Evolutionary conservation across 2,888 invertebrate genomes (phyloP).

Genomic region (Lysandra coridon): DNA sequence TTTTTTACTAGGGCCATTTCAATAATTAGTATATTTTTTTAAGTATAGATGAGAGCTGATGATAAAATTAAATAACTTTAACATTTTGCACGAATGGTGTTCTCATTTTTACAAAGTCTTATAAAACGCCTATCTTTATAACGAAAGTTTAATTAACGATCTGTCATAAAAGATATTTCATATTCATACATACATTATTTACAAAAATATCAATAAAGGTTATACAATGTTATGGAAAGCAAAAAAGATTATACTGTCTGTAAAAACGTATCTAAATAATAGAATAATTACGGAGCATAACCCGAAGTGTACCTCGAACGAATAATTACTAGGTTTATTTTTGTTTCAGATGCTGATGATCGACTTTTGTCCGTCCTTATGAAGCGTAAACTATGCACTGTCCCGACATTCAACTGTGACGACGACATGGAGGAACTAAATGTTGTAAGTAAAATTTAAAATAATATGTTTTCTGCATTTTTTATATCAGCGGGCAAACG

Average conservation of each 20-base stretch:
- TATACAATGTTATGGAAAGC: background rate
- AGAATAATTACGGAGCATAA: no score
- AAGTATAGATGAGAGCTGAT: no score
- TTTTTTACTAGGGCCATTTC: no score
- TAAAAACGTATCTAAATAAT: no score
- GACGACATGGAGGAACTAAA: conserved; percentile 76
- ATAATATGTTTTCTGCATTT: background rate
- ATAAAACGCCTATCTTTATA: no score
- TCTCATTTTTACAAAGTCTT: no score
- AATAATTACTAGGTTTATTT: background rate
- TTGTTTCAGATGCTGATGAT: conserved; percentile 29
- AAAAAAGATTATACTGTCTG: background rate
- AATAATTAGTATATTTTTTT: no score
- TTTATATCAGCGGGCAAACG: no score
- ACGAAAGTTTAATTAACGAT: background rate
- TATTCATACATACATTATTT: background rate
- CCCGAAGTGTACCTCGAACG: no score
- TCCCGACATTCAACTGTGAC: conserved; percentile 66
- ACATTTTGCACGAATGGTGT: no score
- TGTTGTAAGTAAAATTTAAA: conserved; percentile 55
- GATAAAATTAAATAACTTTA: no score
- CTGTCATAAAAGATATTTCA: background rate
- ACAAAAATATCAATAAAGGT: no score
- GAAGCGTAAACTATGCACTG: conserved; percentile 73
- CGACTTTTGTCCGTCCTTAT: conserved; percentile 48